Conservation (phyloP, 2,113 vertebrate species). For the Bambusicola thoracicus region DNA sequence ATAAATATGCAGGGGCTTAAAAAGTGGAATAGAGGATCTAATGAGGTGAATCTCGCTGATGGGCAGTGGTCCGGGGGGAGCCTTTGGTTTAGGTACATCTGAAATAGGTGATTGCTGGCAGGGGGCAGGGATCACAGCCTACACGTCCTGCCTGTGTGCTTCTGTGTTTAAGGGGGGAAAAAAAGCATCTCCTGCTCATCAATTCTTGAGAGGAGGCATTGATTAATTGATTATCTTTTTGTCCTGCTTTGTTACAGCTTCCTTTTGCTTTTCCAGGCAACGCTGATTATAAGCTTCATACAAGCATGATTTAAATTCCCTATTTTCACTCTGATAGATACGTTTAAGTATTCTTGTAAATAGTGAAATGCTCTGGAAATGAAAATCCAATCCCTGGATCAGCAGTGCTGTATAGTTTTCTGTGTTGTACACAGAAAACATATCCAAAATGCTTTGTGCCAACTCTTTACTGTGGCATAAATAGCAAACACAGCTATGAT, state of each 20-base stretch:
- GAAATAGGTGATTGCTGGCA: neutral
- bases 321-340: neutral
- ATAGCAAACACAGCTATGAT: neutral
- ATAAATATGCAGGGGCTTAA: neutral
- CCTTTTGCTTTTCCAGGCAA: neutral
- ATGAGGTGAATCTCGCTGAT: neutral
- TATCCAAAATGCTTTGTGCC: neutral
- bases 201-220: neutral
- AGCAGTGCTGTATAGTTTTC: neutral
- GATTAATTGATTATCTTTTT: neutral
- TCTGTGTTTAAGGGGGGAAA: neutral
- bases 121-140: neutral
- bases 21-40: neutral
- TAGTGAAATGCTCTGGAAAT: neutral
- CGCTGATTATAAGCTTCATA: neutral
- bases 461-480: neutral
- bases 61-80: neutral
- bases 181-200: neutral
- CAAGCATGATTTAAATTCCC: neutral
- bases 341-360: neutral
- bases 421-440: neutral
- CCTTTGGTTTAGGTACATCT: neutral
- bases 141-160: neutral
- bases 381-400: neutral
- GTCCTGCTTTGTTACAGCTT: neutral